Evolutionary conservation across 1,140 invertebrate species (phyloP).

Genomic region (Drosophila seguyi): DNA sequence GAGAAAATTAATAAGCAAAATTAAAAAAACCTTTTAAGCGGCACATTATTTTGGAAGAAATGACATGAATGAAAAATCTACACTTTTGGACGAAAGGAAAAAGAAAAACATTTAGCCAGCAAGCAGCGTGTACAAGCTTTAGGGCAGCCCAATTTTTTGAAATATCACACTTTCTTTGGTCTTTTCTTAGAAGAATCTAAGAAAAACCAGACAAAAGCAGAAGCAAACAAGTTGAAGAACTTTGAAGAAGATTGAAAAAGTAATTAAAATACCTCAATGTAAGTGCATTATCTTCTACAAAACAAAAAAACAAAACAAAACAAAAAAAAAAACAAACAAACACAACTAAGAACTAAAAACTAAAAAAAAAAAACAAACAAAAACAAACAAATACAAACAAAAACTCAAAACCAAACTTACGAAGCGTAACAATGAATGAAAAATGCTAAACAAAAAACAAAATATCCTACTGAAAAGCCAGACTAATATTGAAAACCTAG

Average conservation of each 20-base stretch:
- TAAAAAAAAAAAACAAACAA: conserved; percentile 33
- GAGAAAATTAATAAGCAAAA: conserved; percentile 50
- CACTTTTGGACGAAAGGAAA: conserved; percentile 42
- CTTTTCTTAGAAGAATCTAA: conserved; percentile 38
- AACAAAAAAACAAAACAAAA: conserved; percentile 48
- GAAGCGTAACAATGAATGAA: conserved; percentile 39
- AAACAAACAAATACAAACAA: conserved; percentile 29
- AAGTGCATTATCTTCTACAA: conserved; percentile 83
- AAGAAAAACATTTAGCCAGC: conserved; percentile 29
- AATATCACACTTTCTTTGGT: conserved; percentile 38
- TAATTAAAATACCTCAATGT: conserved; percentile 84
- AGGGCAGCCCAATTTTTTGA: conserved; percentile 48
- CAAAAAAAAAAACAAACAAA: conserved; percentile 31
- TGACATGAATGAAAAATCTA: conserved; percentile 24
- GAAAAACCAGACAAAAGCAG: conserved; percentile 24
- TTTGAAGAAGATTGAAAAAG: conserved; percentile 80
- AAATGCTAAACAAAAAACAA: conserved; percentile 50
- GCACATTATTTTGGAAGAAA: conserved; percentile 41
- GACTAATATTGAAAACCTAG: conserved; percentile 34
- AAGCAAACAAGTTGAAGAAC: conserved; percentile 57
- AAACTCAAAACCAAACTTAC: conserved; percentile 34
- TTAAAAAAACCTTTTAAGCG: conserved; percentile 45
- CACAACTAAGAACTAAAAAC: conserved; percentile 23
- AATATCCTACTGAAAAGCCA: conserved; percentile 31
- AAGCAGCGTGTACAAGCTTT: conserved; percentile 53